phyloP scores from a whole-genome alignment of 2,888 invertebrate species.

The Leptogaster cylindrica region DNA sequence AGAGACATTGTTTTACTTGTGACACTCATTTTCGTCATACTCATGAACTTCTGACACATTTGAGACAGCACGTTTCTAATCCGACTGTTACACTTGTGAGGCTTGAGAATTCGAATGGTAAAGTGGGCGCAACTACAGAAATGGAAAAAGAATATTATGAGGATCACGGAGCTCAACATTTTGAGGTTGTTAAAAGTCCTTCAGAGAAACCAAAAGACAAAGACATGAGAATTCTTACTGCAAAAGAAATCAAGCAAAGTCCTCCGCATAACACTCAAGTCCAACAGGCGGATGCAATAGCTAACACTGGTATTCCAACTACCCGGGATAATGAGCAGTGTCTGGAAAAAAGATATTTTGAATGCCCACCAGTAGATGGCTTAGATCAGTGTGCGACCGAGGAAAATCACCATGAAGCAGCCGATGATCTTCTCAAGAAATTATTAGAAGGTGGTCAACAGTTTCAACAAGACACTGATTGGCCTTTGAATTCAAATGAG shows the following conservation, averaged over 20 bases:
- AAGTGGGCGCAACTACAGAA: no score
- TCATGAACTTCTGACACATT: constrained; percentile 48
- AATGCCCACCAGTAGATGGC: constrained; percentile 52
- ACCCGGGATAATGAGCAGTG: neutral
- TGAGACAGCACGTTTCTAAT: constrained; percentile 48
- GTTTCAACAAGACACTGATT: constrained; percentile 56
- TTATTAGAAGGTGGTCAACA: constrained; percentile 48
- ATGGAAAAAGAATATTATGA: constrained; percentile 51
- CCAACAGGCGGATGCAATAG: constrained; percentile 42
- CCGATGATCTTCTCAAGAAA: constrained; percentile 50
- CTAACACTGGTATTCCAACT: constrained; percentile 43
- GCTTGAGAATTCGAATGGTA: constrained; percentile 20
- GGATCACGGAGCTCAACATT: constrained; percentile 49
- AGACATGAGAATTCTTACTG: constrained; percentile 46
- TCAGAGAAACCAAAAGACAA: constrained; percentile 22
- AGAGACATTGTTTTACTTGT: constrained; percentile 50
- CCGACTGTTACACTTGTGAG: constrained; percentile 49
- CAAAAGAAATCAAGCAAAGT: constrained; percentile 49
- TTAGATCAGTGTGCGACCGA: constrained; percentile 50
- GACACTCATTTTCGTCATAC: constrained; percentile 49
- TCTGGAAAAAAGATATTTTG: constrained; percentile 50
- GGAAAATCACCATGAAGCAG: constrained; percentile 48
- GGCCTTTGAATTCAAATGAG: constrained; percentile 62
- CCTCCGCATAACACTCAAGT: constrained; percentile 35
- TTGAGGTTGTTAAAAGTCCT: constrained; percentile 47